These are phyloP conservation scores for Rhinophrynus dorsalis DNA, from an alignment of 2,797 vertebrate genomes.

Conservation along the genomic window DNA sequence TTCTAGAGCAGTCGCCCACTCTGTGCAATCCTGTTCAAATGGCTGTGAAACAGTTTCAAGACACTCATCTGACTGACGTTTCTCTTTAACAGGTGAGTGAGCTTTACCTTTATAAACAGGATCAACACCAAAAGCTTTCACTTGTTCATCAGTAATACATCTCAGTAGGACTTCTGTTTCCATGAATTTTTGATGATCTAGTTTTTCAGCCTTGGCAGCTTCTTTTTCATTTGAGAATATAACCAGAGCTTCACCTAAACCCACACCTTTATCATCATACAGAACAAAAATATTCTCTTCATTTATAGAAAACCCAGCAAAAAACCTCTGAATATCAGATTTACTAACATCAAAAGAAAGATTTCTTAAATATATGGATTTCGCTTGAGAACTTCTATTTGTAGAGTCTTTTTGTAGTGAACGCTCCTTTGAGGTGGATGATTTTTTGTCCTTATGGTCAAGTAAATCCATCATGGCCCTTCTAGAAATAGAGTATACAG, in stretches of 20 bases:
- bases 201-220: conserved; percentile 79
- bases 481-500: conserved; percentile 82
- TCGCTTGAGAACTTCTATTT: conserved; percentile 65
- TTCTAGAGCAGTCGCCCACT: background rate
- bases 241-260: conserved; percentile 89
- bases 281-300: conserved; percentile 85
- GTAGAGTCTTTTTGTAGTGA: conserved; percentile 53
- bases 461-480: conserved; percentile 76
- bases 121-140: conserved; percentile 76
- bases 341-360: conserved; percentile 92
- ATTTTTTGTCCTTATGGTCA: background rate
- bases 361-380: conserved; percentile 85
- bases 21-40: background rate
- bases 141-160: conserved; percentile 84
- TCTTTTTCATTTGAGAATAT: conserved; percentile 85
- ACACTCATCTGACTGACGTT: background rate
- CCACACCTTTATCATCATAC: conserved; percentile 81
- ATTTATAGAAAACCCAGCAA: conserved; percentile 77
- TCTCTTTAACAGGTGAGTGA: no score
- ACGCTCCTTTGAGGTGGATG: conserved; percentile 60
- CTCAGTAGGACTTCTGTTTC: conserved; percentile 87
- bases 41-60: background rate
- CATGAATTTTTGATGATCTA: conserved; percentile 83
- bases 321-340: conserved; percentile 90
- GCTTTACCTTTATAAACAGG: no score